Evolutionary conservation across 1,140 invertebrate genomes (phyloP).

Genomic region (Trichonephila clavipes): DNA sequence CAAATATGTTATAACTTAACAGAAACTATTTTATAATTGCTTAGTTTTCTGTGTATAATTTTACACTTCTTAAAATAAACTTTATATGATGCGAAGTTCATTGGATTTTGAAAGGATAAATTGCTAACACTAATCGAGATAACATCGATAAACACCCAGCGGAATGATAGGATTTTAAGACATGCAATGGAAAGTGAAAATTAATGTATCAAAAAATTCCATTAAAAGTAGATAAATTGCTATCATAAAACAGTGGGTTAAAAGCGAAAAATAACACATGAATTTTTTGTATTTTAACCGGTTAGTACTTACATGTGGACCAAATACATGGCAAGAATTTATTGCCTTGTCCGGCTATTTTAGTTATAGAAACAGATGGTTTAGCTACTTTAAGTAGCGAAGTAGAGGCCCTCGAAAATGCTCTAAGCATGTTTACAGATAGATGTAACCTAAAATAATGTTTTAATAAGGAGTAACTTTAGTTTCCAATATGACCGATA

Average conservation of each 20-base stretch:
- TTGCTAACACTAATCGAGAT: neutral
- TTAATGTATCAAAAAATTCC: neutral
- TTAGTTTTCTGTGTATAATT: too few relatives aligned
- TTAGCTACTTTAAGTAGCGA: slow-evolving; percentile 85
- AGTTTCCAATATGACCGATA: slow-evolving; percentile 68
- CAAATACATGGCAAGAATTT: slow-evolving; percentile 83
- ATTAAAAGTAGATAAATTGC: neutral
- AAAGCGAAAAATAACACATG: neutral
- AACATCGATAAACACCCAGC: neutral
- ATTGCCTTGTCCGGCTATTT: slow-evolving; percentile 83
- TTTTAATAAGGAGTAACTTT: slow-evolving; percentile 6
- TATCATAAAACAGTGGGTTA: neutral
- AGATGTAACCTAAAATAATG: neutral
- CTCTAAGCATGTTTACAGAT: slow-evolving; percentile 83
- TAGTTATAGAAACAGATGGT: slow-evolving; percentile 82
- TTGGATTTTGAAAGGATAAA: neutral
- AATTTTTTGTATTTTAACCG: neutral
- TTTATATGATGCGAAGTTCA: neutral
- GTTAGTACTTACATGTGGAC: slow-evolving; percentile 84
- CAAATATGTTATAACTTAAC: too few relatives aligned
- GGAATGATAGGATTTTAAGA: neutral
- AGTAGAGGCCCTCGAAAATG: slow-evolving; percentile 84
- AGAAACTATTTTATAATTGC: too few relatives aligned
- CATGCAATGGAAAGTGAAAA: neutral
- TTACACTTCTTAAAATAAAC: too few relatives aligned